These are phyloP conservation scores for Bovichtus diacanthus DNA, from an alignment of 2,797 vertebrate species.

Conservation along the genomic window DNA sequence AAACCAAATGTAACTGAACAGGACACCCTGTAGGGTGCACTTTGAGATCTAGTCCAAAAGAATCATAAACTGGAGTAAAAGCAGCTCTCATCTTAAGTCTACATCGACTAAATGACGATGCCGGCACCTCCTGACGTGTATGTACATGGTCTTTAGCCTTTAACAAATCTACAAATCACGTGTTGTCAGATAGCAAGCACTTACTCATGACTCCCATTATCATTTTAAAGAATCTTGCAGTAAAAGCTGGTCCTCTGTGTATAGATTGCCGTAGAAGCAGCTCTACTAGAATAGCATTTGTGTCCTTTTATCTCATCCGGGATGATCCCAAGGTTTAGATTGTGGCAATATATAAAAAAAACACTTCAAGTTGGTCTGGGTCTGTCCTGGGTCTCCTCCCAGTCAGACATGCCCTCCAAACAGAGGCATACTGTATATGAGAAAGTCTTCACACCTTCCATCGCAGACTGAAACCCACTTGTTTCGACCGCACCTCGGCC, in stretches of 20 bases:
- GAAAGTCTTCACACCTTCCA: no score
- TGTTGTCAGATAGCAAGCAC: background rate
- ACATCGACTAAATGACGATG: background rate
- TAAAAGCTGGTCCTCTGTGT: slow-evolving; percentile 12
- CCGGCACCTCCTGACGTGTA: background rate
- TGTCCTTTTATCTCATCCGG: slow-evolving; percentile 14
- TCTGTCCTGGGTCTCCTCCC: slow-evolving; percentile 2
- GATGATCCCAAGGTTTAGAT: background rate
- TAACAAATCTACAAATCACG: slow-evolving; percentile 18
- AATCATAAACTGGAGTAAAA: background rate
- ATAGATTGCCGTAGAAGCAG: slow-evolving; percentile 1
- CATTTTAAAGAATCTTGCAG: slow-evolving; percentile 10
- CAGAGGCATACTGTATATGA: background rate
- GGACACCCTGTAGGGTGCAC: background rate
- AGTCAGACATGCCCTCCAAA: slow-evolving; percentile 25
- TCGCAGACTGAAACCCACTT: no score
- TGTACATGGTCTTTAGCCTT: background rate
- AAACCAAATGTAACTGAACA: background rate
- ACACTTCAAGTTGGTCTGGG: background rate
- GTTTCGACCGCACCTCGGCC: no score
- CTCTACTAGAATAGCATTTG: background rate
- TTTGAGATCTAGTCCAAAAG: background rate
- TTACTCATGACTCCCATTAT: background rate
- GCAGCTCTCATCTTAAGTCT: background rate
- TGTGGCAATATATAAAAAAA: slow-evolving; percentile 20